These are phyloP conservation scores for Argyra leucocephala DNA, from an alignment of 2,888 invertebrate species.

Conservation along the genomic window DNA sequence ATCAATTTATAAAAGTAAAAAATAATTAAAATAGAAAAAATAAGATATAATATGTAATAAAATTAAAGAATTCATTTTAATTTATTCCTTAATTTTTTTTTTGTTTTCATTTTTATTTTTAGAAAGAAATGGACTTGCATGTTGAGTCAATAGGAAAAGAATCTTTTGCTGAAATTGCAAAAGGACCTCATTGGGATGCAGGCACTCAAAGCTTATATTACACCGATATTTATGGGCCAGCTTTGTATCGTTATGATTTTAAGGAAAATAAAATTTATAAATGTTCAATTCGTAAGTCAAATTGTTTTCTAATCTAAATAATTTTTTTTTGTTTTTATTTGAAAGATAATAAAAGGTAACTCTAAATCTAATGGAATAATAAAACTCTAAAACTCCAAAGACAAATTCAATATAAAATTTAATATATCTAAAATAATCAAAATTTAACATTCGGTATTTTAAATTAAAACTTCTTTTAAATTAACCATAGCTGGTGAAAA, in stretches of 20 bases:
- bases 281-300: conserved; percentile 41
- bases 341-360: too few relatives aligned
- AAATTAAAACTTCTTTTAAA: not conserved
- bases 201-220: conserved; percentile 53
- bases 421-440: too few relatives aligned
- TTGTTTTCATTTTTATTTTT: not conserved
- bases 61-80: not conserved
- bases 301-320: too few relatives aligned
- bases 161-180: conserved; percentile 47
- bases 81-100: not conserved
- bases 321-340: too few relatives aligned
- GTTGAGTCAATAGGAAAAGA: not conserved
- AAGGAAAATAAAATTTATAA: conserved; percentile 45
- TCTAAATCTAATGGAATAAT: too few relatives aligned
- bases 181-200: conserved; percentile 64
- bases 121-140: not conserved
- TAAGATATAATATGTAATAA: too few relatives aligned
- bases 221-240: conserved; percentile 50
- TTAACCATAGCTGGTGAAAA: conserved; percentile 26
- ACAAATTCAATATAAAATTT: too few relatives aligned
- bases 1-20: not conserved
- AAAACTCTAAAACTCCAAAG: too few relatives aligned
- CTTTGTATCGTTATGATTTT: conserved; percentile 38
- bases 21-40: not conserved
- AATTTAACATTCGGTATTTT: too few relatives aligned